Conservation (phyloP, 2,888 invertebrate species). For the Tineola bisselliella region DNA sequence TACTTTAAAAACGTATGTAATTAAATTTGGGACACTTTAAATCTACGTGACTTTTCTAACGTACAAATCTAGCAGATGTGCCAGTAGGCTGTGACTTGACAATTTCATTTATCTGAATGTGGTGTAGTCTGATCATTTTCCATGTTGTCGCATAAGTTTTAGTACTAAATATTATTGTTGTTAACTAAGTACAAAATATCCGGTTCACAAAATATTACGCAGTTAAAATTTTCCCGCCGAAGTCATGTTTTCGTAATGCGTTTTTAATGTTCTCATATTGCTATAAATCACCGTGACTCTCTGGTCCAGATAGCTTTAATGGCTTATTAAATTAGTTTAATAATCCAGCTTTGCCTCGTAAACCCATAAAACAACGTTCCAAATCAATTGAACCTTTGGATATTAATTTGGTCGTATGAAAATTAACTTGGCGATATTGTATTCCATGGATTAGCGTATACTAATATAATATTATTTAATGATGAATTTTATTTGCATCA, state of each 20-base stretch:
- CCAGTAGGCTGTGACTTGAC: no score
- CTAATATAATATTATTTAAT: background rate
- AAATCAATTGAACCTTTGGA: slow-evolving; percentile 12
- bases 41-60: no score
- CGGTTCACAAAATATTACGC: slow-evolving; percentile 33
- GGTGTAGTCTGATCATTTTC: no score
- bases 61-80: no score
- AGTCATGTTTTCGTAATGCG: slow-evolving; percentile 67
- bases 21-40: no score
- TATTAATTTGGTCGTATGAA: slow-evolving; percentile 7
- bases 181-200: slow-evolving; percentile 38
- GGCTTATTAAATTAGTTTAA: slow-evolving; percentile 53
- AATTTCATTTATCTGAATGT: no score
- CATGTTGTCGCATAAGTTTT: no score
- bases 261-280: slow-evolving; percentile 68
- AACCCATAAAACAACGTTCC: slow-evolving; percentile 13
- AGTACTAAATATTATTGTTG: slow-evolving; percentile 19
- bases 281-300: slow-evolving; percentile 62
- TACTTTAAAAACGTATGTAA: no score
- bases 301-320: slow-evolving; percentile 66
- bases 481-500: no score
- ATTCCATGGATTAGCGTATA: background rate
- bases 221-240: slow-evolving; percentile 59
- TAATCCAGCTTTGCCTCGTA: slow-evolving; percentile 11
- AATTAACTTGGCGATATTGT: slow-evolving; percentile 1